Percentiles rank a stretch among this genome's conserved stretches.
Evolutionary conservation across 1,140 invertebrate genomes (phyloP).

Genomic region (Drosophila orena): DNA sequence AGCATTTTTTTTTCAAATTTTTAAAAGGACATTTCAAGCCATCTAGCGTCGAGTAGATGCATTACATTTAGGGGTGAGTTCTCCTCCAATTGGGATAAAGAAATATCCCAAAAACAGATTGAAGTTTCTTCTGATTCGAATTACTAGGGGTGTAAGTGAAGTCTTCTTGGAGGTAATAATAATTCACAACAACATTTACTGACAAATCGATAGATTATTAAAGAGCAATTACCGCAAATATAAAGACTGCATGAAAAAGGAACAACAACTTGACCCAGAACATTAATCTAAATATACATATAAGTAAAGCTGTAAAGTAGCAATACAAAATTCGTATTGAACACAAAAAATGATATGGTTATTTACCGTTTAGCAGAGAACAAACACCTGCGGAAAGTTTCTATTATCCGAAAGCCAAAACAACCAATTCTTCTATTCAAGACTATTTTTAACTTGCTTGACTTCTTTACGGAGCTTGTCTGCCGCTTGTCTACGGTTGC

Average conservation of each 20-base stretch:
- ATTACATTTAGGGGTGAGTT: constrained; percentile 5
- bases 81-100: constrained; percentile 13
- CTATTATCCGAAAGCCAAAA: constrained; percentile 5
- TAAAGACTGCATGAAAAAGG: too few relatives aligned
- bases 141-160: background rate
- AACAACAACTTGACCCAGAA: background rate
- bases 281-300: constrained; percentile 23
- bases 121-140: constrained; percentile 3
- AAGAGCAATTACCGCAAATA: background rate
- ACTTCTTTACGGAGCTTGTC: constrained; percentile 50
- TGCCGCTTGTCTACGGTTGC: constrained; percentile 61
- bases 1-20: background rate
- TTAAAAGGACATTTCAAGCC: constrained; percentile 5
- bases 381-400: constrained; percentile 31
- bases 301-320: constrained; percentile 20
- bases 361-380: constrained; percentile 11
- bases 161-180: too few relatives aligned
- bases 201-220: background rate
- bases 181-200: background rate
- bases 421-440: constrained; percentile 30
- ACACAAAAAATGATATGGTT: constrained; percentile 8
- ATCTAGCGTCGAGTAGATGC: constrained; percentile 27
- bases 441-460: constrained; percentile 46
- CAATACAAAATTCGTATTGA: constrained; percentile 4
- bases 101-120: background rate